Percentiles rank a stretch among this genome's conserved stretches.
Evolutionary conservation across 2,113 vertebrate species (phyloP).

Genomic region (Lutjanus erythropterus): DNA sequence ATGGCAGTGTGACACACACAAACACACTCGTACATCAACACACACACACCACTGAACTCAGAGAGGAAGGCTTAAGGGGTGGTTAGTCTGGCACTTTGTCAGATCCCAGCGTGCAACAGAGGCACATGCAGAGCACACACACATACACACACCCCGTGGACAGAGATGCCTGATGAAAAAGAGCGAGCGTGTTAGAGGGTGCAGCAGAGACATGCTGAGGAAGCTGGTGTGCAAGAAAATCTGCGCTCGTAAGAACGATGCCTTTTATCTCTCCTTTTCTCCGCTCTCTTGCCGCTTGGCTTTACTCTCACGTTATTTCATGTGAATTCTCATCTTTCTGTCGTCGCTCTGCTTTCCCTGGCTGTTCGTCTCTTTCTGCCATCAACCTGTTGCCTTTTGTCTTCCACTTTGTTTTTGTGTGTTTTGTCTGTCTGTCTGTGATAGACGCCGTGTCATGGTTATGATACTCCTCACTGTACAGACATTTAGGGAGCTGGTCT

Average conservation of each 20-base stretch:
- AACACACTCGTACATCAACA: slow-evolving; percentile 13
- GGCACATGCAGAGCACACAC: slow-evolving; percentile 24
- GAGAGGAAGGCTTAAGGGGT: slow-evolving; percentile 46
- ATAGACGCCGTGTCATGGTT: slow-evolving; percentile 30
- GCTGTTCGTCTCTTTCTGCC: background rate
- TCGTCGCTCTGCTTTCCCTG: background rate
- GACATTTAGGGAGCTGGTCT: background rate
- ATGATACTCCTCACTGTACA: background rate
- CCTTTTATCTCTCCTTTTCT: slow-evolving; percentile 5
- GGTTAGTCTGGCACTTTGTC: slow-evolving; percentile 67
- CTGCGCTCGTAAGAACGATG: slow-evolving; percentile 84
- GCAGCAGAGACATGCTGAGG: slow-evolving; percentile 85
- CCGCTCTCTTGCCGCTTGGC: background rate
- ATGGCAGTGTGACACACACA: slow-evolving; percentile 31
- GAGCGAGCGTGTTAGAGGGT: slow-evolving; percentile 63
- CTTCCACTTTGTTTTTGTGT: background rate
- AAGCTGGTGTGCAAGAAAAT: slow-evolving; percentile 88
- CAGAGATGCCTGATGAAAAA: slow-evolving; percentile 36
- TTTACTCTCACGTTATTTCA: background rate
- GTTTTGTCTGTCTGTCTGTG: background rate
- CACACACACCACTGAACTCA: slow-evolving; percentile 23
- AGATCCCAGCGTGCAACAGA: slow-evolving; percentile 17
- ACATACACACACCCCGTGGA: slow-evolving; percentile 20
- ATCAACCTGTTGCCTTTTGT: slow-evolving; percentile 54
- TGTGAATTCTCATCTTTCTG: background rate